Conservation (phyloP, 2,113 vertebrate genomes). For the Dolichotis patagonum region DNA sequence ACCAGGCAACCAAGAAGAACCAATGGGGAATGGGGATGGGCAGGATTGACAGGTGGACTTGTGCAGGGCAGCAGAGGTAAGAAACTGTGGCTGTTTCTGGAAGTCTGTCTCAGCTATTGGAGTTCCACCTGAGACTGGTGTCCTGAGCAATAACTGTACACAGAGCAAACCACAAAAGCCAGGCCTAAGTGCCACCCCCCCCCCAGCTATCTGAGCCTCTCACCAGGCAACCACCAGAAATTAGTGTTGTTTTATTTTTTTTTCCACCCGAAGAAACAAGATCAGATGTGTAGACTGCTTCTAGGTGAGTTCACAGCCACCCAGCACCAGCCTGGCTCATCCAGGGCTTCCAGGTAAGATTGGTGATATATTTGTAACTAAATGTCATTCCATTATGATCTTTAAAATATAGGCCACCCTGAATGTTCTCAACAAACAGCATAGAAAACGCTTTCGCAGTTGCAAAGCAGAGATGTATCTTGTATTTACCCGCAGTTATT, state of each 20-base stretch:
- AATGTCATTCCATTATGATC: not conserved
- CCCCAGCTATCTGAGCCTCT: not conserved
- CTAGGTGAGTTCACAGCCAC: not conserved
- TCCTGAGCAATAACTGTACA: not conserved
- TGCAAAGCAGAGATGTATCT: not conserved
- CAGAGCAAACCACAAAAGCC: not conserved
- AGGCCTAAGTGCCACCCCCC: not conserved
- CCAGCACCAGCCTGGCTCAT: not conserved
- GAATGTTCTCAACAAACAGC: conserved; percentile 26
- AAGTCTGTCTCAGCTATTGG: not conserved
- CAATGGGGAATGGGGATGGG: not conserved
- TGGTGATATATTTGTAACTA: not conserved
- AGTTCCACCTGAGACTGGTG: not conserved
- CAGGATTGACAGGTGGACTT: not conserved
- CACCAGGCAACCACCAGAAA: not conserved
- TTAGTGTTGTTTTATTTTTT: not conserved
- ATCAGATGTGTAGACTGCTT: not conserved
- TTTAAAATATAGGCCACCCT: not conserved
- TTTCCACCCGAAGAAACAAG: not conserved
- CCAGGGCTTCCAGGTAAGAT: not conserved
- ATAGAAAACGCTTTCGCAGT: not conserved
- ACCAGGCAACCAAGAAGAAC: not conserved
- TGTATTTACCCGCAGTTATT: conserved; percentile 16
- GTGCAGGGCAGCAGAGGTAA: not conserved
- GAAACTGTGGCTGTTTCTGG: not conserved